Evolutionary conservation across 2,888 invertebrate genomes (phyloP), one percentile per base, ranked within the genome.

Genomic region (Rosalia funebris): DNA sequence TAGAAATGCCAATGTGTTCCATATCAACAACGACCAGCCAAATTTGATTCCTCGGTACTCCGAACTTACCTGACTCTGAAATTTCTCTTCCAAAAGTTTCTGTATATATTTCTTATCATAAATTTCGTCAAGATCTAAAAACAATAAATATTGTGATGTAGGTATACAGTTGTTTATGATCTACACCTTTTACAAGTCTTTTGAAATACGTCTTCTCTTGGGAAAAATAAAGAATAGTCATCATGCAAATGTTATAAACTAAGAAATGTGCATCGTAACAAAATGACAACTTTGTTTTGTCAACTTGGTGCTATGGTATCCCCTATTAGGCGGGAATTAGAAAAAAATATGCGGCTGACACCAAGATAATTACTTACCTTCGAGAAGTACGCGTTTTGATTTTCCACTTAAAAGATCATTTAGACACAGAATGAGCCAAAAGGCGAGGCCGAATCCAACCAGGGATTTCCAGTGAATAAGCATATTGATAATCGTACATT

Each of bases 381-480:
- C 48, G 42, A 45, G 39, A 11, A 45, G 10, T 0, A 52, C n/a
- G 39, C 62, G 60, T 12, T 47, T 56, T 16, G 57, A 17, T 52
- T 57, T 63, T 39, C 48, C 47, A 45, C 44, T 25, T 34, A 74
- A 62, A 50, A 71, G 59, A 57, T 78, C 77, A 19, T 70, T 71
- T 32, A 74, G 53, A 50, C 77, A 77, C 2, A 78, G 57, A 5
- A 74, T 32, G 14, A 71, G 20, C 77, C 77, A 78, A 62, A 78
- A 76, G 11, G 72, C 63, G n/a, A 73, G 61, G n/a, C 75, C 77
- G 37, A 76, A 71, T 17, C 68, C 65, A 0, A 77, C 14, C 11
- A 78, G 61, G 0, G 72, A 68, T 62, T 71, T 77, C 77, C 77
- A 78, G 45, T 71, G 69, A 9, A 78, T 61, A 37, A 72, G 71